Evolutionary conservation across 1,140 invertebrate genomes (phyloP), one percentile per base, ranked within the genome.

Genomic region (Drosophila sulfurigaster): DNA sequence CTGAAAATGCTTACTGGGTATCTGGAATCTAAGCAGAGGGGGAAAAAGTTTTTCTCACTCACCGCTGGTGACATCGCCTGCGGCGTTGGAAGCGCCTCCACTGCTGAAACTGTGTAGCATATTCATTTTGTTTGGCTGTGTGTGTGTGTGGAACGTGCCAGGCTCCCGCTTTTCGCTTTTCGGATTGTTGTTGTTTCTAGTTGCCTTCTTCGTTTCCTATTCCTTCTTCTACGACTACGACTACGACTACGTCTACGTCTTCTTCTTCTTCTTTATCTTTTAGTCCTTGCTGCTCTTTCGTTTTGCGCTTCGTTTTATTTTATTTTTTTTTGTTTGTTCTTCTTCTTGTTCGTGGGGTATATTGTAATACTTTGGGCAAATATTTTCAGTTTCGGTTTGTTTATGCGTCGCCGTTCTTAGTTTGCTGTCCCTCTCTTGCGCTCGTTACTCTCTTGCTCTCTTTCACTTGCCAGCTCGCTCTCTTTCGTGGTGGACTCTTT

Each of bases 81-180:
- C 59, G 75, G 74, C 68, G 54, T 58, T 91, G 65, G 65, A 74
- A 78, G 78, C 75, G 30, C 82, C 82, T 59, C 86, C 85, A 66
- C 85, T 75, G 57, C 90, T 82, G 69, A 91, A 91, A 76, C 91
- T 91, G 75, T 91, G 91, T 79, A 91, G 66, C 83, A 91, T 91
- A 75, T 91, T 91, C 90, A 91, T 91, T 51, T 88, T 73, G 41
- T 25, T 52, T 51, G 11, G 52, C 8, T 54, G 32, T 25, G 20
- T 25, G 16, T 25, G 16, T 16, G 20, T 25, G 16, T 35, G 25
- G 20, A n/a, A 72, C 69, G 69, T 64, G 75, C 70, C 51, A 38
- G 49, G 46, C 63, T 66, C 30, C 45, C 54, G 41, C n/a, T 43
- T 5, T 13, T 56, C 20, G 20, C 20, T 25, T 25, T 25, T 25